Evolutionary conservation across 2,797 vertebrate genomes (phyloP), one percentile per base, ranked within the genome.

Genomic region (Acrossocheilus fasciatus): DNA sequence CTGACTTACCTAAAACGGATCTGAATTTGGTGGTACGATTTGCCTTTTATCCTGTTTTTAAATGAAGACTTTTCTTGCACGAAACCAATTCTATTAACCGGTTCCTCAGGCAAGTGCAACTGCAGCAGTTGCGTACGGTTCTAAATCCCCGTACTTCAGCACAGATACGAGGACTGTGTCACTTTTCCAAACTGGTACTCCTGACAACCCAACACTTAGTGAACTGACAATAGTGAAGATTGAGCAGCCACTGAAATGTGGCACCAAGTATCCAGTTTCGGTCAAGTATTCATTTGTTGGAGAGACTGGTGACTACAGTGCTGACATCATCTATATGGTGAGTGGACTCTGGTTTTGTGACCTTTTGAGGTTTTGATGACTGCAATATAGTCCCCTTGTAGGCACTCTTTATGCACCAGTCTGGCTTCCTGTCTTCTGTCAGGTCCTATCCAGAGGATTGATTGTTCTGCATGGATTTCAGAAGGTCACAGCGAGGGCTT

Each of bases 281-380:
- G 84, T 95, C 43, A 43, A 86, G 1, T 95, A 94, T 87, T 87
- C 88, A 0, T 47, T 95, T 5, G 89, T 89, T 41, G 92, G 92
- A 52, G 94, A 95, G 84, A 78, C 47, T 23, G 62, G 84, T 0
- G 62, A 20, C 7, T 90, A 87, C 36, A 64, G 36, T 0, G 72
- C 87, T 54, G 88, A 92, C 79, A 2, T 96, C 6, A 81, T 93
- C 26, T 94, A 93, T 88, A 88, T 93, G 91, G 95, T 96, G 73
- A 92, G 18, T 43, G 8, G 41, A 10, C 2, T 10, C 8, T 52
- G 17, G 4, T 50, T 45, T 14, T 14, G 20, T 59, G 54, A 17
- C 50, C 50, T 2, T 36, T 2, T 36, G 34, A 36, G 34, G 52
- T 57, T 57, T 57, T 7, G 52, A 54, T 20, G 52, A 57, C 52